Percentiles rank a stretch among this genome's conserved stretches.
Evolutionary conservation across 2,113 vertebrate species (phyloP).

Genomic region (Madoqua kirkii): DNA sequence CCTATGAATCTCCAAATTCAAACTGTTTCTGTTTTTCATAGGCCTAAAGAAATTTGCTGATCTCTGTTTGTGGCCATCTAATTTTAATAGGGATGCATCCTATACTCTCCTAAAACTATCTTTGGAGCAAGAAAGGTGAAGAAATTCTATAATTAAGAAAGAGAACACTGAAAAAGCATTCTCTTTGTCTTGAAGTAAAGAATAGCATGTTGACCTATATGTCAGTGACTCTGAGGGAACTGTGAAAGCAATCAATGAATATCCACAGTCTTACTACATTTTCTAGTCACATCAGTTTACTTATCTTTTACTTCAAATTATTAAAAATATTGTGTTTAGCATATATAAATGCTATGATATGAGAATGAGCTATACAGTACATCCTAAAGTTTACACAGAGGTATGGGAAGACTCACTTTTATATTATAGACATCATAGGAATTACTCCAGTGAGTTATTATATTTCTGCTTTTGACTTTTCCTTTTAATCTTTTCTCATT

Average conservation of each 20-base stretch:
- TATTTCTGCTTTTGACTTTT: background rate
- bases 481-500: background rate
- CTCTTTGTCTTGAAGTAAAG: background rate
- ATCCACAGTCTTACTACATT: background rate
- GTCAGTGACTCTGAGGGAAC: background rate
- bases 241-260: background rate
- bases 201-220: background rate
- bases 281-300: background rate
- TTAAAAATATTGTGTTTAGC: background rate
- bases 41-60: background rate
- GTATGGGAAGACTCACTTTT: background rate
- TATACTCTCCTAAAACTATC: background rate
- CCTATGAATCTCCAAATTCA: background rate
- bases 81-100: background rate
- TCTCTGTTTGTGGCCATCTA: background rate
- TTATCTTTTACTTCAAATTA: background rate
- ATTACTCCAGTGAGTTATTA: background rate
- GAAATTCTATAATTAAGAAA: background rate
- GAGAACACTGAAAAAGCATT: background rate
- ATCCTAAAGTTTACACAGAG: accelerated
- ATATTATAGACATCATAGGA: background rate
- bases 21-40: background rate
- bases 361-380: background rate
- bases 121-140: background rate
- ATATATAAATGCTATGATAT: background rate